Base-by-base conservation (phyloP, 2,888 invertebrate species). In the Drosophila vallismaia region DNA sequence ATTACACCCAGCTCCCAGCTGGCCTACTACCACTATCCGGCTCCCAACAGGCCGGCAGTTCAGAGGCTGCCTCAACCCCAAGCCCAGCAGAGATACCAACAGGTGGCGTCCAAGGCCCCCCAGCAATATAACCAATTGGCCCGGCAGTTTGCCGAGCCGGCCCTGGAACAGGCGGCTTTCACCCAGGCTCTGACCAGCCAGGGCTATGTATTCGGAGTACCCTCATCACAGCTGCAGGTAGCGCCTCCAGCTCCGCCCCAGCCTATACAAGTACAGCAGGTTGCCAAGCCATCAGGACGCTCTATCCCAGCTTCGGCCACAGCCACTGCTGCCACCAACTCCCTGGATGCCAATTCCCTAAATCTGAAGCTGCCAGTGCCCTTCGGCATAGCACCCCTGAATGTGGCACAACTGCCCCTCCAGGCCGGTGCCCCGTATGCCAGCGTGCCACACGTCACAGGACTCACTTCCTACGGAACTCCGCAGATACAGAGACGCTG, bases 391-490 rank as follows among this genome's bases (percentile, higher is more conserved):
- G 85, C 83, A 48, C 90, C 90, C 3, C 57, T 90, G 36, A 90
- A 90, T 55, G 76, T 86, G 33, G 86, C 84, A 2, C 83, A 90
- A 28, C 50, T 90, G 70, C 90, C 90, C 1, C 62, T 90, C 49
- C 90, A 90, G 52, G 79, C 84, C 0, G 90, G 91, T n/a, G 79
- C 90, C 0, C 80, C 91, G 5, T 90, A 89, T 42, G 76, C 80
- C 28, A 70, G 85, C n/a, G 68, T 89, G 67, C 87, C 82, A 2
- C 77, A 69, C 26, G 88, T 88, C 46, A 83, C 82, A 8, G 80
- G 76, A 1, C 77, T 90, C 14, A 90, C 88, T 14, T 90, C 91
- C 2, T 90, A 90, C 6, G 90, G 91, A 5, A 90, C 90, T 4
- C 64, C 74, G 26, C 81, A 89, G 70, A 76, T 89, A 31, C 90